phyloP scores from a whole-genome alignment of 1,140 invertebrate genomes.

The Drosophila lowei region DNA sequence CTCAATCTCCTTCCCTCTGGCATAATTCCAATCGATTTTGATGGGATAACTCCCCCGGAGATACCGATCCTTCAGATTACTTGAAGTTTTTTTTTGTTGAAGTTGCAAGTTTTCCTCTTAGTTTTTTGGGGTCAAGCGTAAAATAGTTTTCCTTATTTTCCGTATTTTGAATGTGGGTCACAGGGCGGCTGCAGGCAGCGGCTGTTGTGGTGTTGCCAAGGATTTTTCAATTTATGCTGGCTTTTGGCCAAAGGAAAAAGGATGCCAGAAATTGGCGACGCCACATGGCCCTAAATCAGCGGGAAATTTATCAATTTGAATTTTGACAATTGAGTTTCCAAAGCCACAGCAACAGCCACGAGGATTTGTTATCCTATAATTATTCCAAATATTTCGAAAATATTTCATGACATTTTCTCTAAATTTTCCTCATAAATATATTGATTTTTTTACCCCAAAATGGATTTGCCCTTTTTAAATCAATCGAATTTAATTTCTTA shows the following conservation, averaged over 20 bases:
- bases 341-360: too few species aligned
- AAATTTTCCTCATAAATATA: too few species aligned
- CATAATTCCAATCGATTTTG: slow-evolving; percentile 43
- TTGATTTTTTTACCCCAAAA: too few species aligned
- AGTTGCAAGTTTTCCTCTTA: neutral
- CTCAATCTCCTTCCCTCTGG: neutral
- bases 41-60: slow-evolving; percentile 40
- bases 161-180: slow-evolving; percentile 41
- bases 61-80: slow-evolving; percentile 25
- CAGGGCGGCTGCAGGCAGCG: slow-evolving; percentile 12
- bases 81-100: neutral
- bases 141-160: slow-evolving; percentile 13
- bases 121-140: slow-evolving; percentile 34
- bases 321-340: slow-evolving; percentile 26
- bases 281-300: too few species aligned
- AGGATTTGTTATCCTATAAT: too few species aligned
- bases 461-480: too few species aligned
- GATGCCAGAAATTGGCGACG: neutral
- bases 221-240: slow-evolving; percentile 53
- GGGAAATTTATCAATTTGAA: slow-evolving; percentile 50
- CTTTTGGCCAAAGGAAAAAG: slow-evolving; percentile 42
- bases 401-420: too few species aligned
- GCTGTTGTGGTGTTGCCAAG: too few species aligned
- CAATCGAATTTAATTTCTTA: too few species aligned
- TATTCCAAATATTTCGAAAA: too few species aligned